Percentiles rank a stretch among this genome's conserved stretches.
Conservation (phyloP, 37 sponge, comb jelly and placozoan genomes). For the Hormiphora californensis region DNA sequence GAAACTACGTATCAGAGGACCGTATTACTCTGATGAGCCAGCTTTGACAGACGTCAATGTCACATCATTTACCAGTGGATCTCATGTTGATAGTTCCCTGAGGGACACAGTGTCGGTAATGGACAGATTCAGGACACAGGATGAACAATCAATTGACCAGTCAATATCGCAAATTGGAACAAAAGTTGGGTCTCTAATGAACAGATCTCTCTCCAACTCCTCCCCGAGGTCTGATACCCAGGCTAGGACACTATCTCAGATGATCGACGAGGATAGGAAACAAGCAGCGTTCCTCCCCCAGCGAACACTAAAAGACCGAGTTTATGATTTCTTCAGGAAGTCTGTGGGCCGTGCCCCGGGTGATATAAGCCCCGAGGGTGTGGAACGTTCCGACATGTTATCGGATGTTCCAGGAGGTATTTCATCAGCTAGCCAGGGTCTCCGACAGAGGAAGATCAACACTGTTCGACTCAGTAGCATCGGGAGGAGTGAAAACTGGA, state of each 20-base stretch:
- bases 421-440: background rate
- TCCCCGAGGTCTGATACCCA: background rate
- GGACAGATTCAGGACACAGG: background rate
- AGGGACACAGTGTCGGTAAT: background rate
- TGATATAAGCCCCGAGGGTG: too few species aligned
- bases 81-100: background rate
- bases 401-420: too few species aligned
- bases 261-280: too few species aligned
- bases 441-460: background rate
- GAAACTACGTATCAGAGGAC: background rate
- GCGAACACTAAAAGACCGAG: too few species aligned
- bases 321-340: background rate
- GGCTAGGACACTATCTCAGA: too few species aligned
- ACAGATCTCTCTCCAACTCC: background rate
- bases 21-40: background rate
- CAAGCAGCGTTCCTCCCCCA: too few species aligned
- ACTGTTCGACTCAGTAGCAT: too few species aligned
- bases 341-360: background rate
- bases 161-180: background rate
- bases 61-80: background rate
- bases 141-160: background rate
- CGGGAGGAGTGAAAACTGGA: slow-evolving; percentile 2
- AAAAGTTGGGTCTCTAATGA: background rate
- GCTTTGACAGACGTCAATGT: background rate
- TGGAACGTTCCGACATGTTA: too few species aligned